Base-by-base conservation (phyloP, 2,797 vertebrate genomes). In the Enteromius anoplus region DNA sequence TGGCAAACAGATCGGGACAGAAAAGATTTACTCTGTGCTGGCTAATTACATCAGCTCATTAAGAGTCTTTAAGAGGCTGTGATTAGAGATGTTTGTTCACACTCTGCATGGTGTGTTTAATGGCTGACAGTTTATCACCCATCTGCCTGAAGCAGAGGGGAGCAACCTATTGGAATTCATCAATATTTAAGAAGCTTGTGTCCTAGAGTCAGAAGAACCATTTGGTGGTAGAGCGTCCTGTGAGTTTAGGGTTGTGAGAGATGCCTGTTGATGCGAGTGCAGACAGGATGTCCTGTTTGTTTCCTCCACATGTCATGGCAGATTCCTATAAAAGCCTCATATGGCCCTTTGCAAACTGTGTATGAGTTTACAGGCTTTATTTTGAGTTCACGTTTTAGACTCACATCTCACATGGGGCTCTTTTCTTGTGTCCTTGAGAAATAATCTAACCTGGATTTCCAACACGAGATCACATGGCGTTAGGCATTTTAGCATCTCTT, bases 161-260 rank as follows among this genome's bases (percentile, higher is more conserved):
- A 69, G 85, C 86, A 95, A 92, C 89, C 92, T 93, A 96, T 95
- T 94, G 95, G 95, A 94, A 95, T 93, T 94, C 95, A 96, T 95
- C 95, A 96, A 96, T 96, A 96, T 95, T 96, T 96, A 96, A 96
- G 92, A 92, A 88, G 92, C 90, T 93, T 93, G 93, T 93, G 91
- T 91, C 90, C 88, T 89, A 90, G 80, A 90, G 91, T 85, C 82
- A 86, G 69, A 82, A 80, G 84, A 86, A 80, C 51, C 75, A 86
- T 82, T 83, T n/a, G 21, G 21, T 76, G 49, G 53, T 34, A 58
- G 34, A 73, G 29, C 14, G 0, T 55, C 47, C 60, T 29, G 34
- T 65, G 6, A 45, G 1, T 75, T 32, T 55, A 53, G 47, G 49
- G 2, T 55, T 51, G 45, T 53, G 15, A 82, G 72, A 75, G 47